These are phyloP conservation scores for Plebejus melissa DNA, from an alignment of 2,888 invertebrate species.

Conservation along the genomic window DNA sequence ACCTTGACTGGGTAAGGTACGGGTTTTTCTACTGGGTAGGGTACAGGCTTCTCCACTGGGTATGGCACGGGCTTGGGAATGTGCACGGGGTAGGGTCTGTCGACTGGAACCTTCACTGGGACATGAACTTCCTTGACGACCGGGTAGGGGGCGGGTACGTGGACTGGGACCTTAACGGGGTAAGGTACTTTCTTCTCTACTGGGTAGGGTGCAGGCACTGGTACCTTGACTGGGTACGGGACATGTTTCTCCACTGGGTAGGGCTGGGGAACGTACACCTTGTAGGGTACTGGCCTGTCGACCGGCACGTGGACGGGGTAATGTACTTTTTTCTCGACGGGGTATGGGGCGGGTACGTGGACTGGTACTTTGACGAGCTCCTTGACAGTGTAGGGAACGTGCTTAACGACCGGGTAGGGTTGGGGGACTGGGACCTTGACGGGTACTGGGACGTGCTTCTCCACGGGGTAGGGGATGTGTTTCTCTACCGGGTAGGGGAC, in stretches of 20 bases:
- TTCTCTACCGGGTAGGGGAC: conserved; percentile 86
- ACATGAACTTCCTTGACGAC: conserved; percentile 81
- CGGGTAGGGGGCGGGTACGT: conserved; percentile 80
- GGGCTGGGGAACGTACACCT: conserved; percentile 78
- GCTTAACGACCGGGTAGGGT: conserved; percentile 83
- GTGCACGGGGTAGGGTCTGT: conserved; percentile 73
- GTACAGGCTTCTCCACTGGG: conserved; percentile 82
- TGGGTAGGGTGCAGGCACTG: conserved; percentile 83
- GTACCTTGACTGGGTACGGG: conserved; percentile 83
- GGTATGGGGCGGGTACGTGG: conserved; percentile 84
- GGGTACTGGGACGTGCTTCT: conserved; percentile 80
- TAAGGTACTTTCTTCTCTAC: conserved; percentile 83
- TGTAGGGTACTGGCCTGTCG: conserved; percentile 73
- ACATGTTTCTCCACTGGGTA: conserved; percentile 82
- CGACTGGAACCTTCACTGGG: conserved; percentile 77
- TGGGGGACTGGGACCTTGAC: conserved; percentile 83
- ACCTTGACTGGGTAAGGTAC: conserved; percentile 82
- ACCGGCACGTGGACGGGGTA: conserved; percentile 76
- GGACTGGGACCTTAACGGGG: conserved; percentile 83
- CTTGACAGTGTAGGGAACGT: conserved; percentile 83
- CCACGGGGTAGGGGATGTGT: conserved; percentile 83
- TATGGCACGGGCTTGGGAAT: conserved; percentile 81
- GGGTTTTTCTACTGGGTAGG: conserved; percentile 80
- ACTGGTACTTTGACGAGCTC: conserved; percentile 80
- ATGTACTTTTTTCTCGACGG: conserved; percentile 81